These are phyloP conservation scores for Harpalus rubripes DNA, from an alignment of 2,888 invertebrate genomes.

Conservation along the genomic window DNA sequence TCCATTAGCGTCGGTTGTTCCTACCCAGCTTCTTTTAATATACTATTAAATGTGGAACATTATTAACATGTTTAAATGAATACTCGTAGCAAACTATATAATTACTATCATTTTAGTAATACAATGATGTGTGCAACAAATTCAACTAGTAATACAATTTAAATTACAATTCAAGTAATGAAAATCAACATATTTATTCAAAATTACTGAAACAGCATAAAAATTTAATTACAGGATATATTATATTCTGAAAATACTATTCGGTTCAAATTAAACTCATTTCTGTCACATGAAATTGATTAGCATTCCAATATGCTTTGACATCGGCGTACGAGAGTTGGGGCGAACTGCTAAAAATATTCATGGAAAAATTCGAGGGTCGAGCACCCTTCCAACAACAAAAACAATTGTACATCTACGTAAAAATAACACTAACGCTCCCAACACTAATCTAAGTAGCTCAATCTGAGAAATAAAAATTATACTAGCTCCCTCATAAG, in stretches of 20 bases:
- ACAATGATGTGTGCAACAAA: not conserved
- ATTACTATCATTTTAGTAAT: not conserved
- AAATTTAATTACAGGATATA: not conserved
- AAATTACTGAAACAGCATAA: slow-evolving; percentile 2
- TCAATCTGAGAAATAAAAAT: slow-evolving; percentile 20
- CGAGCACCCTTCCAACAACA: slow-evolving; percentile 1
- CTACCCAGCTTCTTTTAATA: too few species aligned
- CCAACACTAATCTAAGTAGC: not conserved
- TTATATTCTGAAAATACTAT: slow-evolving; percentile 3
- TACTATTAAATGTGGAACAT: too few species aligned
- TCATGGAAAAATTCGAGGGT: slow-evolving; percentile 19
- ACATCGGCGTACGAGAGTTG: slow-evolving; percentile 5
- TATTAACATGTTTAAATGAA: too few species aligned
- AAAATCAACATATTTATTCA: not conserved
- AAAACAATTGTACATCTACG: slow-evolving; percentile 15
- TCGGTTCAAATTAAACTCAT: slow-evolving; percentile 26
- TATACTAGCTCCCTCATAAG: slow-evolving; percentile 10
- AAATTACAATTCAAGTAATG: not conserved
- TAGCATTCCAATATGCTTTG: slow-evolving; percentile 38
- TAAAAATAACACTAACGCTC: not conserved
- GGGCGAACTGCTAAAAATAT: slow-evolving; percentile 28
- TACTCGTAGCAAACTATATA: not conserved
- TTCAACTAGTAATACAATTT: not conserved
- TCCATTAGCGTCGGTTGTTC: too few species aligned
- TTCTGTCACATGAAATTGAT: slow-evolving; percentile 43